Evolutionary conservation across 2,888 invertebrate species (phyloP).

Genomic region (Orthosia cruda): DNA sequence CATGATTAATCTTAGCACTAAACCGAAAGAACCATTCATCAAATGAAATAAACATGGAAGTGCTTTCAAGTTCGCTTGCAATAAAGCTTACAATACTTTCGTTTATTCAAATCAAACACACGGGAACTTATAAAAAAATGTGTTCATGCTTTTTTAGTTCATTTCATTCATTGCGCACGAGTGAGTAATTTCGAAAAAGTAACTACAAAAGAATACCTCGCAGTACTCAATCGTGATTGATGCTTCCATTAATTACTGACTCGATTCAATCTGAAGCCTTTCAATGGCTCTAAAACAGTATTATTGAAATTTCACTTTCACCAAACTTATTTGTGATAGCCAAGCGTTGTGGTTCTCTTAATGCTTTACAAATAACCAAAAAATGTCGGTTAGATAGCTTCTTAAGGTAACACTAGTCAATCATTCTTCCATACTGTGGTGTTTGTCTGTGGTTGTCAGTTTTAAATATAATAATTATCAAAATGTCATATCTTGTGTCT

Average conservation of each 20-base stretch:
- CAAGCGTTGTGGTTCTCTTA: slow-evolving; percentile 76
- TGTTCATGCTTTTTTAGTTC: slow-evolving; percentile 41
- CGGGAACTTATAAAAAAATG: slow-evolving; percentile 39
- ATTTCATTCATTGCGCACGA: slow-evolving; percentile 73
- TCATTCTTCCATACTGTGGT: no score
- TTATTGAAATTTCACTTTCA: slow-evolving; percentile 89
- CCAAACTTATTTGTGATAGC: slow-evolving; percentile 80
- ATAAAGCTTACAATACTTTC: slow-evolving; percentile 47
- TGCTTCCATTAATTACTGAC: slow-evolving; percentile 86
- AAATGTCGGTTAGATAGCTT: slow-evolving; percentile 76
- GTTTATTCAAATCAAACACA: slow-evolving; percentile 50
- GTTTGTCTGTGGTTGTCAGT: no score
- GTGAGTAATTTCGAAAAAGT: slow-evolving; percentile 72
- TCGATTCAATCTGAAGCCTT: slow-evolving; percentile 79
- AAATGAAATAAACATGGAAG: slow-evolving; percentile 1
- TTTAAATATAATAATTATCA: no score
- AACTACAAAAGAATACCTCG: slow-evolving; percentile 73
- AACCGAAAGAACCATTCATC: slow-evolving; percentile 11
- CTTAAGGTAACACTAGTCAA: no score
- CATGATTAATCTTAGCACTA: slow-evolving; percentile 30
- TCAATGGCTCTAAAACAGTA: slow-evolving; percentile 82
- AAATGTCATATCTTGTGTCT: no score
- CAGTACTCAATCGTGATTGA: slow-evolving; percentile 81
- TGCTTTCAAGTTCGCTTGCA: slow-evolving; percentile 6
- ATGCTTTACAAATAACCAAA: slow-evolving; percentile 82